phyloP scores from a whole-genome alignment of 2,113 vertebrate genomes.

The Anoura caudifer region DNA sequence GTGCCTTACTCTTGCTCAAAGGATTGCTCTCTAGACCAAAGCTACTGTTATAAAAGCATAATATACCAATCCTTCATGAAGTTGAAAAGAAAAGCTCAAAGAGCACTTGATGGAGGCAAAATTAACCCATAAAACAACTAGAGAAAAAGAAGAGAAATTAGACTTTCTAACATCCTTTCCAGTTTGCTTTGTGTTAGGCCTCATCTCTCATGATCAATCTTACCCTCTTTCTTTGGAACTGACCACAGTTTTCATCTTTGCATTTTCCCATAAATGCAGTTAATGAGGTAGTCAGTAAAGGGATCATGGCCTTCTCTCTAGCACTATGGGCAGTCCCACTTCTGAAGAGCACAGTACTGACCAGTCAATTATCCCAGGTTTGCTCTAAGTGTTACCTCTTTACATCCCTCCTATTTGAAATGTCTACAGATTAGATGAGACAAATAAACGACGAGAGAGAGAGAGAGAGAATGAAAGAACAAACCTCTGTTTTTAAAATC shows the following conservation, averaged over 20 bases:
- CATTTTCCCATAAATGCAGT: not conserved
- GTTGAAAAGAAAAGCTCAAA: not conserved
- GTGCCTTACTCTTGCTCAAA: not conserved
- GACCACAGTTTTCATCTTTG: not conserved
- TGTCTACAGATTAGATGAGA: not conserved
- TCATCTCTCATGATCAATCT: not conserved
- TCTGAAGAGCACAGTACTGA: not conserved
- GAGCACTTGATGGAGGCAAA: not conserved
- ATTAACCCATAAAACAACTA: not conserved
- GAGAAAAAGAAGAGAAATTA: not conserved
- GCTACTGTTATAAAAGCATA: not conserved
- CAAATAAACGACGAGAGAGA: not conserved
- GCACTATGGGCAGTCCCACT: not conserved
- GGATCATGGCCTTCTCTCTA: not conserved
- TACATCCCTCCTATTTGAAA: not conserved
- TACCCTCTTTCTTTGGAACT: not conserved
- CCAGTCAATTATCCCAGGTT: not conserved
- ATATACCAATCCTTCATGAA: not conserved
- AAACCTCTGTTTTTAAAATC: not conserved
- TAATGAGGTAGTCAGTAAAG: not conserved
- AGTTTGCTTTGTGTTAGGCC: not conserved
- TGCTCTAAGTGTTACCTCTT: not conserved
- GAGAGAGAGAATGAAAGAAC: not conserved
- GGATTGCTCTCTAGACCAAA: not conserved
- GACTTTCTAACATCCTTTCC: not conserved